Percentiles rank a stretch among this genome's conserved stretches.
These are phyloP conservation scores for Drosophila sp. DNA, from an alignment of 1,140 invertebrate genomes.

Conservation along the genomic window DNA sequence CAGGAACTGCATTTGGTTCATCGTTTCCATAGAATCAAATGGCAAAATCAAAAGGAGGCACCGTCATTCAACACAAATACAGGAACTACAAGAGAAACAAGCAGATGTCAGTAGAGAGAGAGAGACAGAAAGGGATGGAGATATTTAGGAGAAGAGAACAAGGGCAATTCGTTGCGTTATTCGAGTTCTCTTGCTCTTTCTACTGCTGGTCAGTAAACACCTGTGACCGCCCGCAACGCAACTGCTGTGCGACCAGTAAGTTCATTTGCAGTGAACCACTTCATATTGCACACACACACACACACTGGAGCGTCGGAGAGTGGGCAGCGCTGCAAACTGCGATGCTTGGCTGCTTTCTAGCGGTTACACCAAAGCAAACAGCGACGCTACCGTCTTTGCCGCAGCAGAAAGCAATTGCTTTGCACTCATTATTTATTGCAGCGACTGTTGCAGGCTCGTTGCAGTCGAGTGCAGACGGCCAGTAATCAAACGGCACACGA, in stretches of 20 bases:
- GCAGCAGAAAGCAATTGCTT: conserved; percentile 56
- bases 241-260: conserved; percentile 41
- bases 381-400: conserved; percentile 3
- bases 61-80: conserved; percentile 70
- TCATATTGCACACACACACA: conserved; percentile 22
- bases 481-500: conserved; percentile 51
- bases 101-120: conserved; percentile 54
- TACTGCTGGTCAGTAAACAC: conserved; percentile 48
- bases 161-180: conserved; percentile 34
- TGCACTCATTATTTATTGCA: conserved; percentile 76
- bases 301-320: conserved; percentile 2
- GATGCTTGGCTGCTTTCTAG: conserved; percentile 75
- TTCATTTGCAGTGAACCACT: conserved; percentile 64
- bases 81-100: conserved; percentile 50
- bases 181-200: conserved; percentile 6
- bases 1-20: conserved; percentile 73
- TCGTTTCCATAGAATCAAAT: conserved; percentile 62
- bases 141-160: not conserved
- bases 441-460: conserved; percentile 56
- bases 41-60: conserved; percentile 57
- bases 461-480: conserved; percentile 57
- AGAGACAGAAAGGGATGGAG: conserved; percentile 23
- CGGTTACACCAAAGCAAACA: conserved; percentile 47
- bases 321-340: conserved; percentile 41
- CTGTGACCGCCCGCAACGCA: conserved; percentile 74